Conservation (phyloP, 2,888 invertebrate species). For the Linnaemya vulpina region DNA sequence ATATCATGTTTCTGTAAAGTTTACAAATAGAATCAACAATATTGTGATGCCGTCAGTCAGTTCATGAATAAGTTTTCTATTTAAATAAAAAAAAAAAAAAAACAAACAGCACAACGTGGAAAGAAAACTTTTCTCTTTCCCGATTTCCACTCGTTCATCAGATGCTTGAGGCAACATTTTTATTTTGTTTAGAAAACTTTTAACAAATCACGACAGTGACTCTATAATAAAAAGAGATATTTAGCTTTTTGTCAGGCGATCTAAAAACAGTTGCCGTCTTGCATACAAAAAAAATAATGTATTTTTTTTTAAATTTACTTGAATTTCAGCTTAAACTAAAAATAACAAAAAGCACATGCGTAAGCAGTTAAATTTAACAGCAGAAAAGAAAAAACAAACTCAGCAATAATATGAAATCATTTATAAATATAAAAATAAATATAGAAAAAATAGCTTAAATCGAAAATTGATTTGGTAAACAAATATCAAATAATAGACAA, state of each 20-base stretch:
- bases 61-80: neutral
- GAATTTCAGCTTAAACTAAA: conserved; percentile 28
- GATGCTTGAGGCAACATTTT: conserved; percentile 1
- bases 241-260: neutral
- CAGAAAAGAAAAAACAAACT: conserved; percentile 5
- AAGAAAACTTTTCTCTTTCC: conserved; percentile 12
- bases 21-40: neutral
- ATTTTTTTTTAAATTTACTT: conserved; percentile 19
- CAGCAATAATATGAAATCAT: conserved; percentile 31
- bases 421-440: conserved; percentile 38
- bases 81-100: neutral
- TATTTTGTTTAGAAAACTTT: neutral
- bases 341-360: conserved; percentile 41
- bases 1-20: neutral
- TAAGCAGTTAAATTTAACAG: conserved; percentile 48
- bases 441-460: conserved; percentile 10
- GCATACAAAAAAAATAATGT: too few species aligned
- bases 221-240: neutral
- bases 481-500: conserved; percentile 31
- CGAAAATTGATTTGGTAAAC: conserved; percentile 41
- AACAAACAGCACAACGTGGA: neutral
- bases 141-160: neutral
- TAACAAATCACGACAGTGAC: too few species aligned
- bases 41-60: neutral
- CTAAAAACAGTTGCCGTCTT: conserved; percentile 16